These are phyloP conservation scores for Macquaria australasica DNA, from an alignment of 2,113 vertebrate species.

Conservation along the genomic window DNA sequence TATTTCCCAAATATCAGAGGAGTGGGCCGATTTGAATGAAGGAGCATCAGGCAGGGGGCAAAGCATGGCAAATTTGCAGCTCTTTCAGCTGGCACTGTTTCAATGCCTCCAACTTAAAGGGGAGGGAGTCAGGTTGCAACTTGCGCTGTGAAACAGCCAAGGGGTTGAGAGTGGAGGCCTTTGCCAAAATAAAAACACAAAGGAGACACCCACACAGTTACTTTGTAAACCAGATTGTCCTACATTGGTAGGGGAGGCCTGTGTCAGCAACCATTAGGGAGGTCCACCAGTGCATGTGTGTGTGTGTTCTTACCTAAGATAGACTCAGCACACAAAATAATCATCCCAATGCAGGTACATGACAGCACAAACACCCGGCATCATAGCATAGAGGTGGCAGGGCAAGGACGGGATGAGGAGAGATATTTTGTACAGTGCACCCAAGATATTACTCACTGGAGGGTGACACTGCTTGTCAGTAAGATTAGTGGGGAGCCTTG, in stretches of 20 bases:
- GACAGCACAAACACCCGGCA: slow-evolving; percentile 36
- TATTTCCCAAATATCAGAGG: slow-evolving; percentile 65
- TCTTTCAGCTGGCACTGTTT: slow-evolving; percentile 60
- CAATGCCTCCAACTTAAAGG: slow-evolving; percentile 62
- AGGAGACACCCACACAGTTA: slow-evolving; percentile 61
- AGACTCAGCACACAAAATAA: slow-evolving; percentile 23
- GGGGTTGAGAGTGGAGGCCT: slow-evolving; percentile 50
- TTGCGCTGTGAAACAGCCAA: slow-evolving; percentile 46
- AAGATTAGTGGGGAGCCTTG: slow-evolving; percentile 77
- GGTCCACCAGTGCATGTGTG: slow-evolving; percentile 8
- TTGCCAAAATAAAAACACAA: slow-evolving; percentile 69
- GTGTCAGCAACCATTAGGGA: slow-evolving; percentile 51
- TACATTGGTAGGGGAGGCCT: slow-evolving; percentile 22
- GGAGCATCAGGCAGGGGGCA: slow-evolving; percentile 57
- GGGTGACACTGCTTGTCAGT: slow-evolving; percentile 73
- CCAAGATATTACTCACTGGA: slow-evolving; percentile 70
- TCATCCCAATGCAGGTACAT: slow-evolving; percentile 9
- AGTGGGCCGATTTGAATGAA: slow-evolving; percentile 54
- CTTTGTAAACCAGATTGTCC: slow-evolving; percentile 52
- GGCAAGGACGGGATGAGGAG: slow-evolving; percentile 58
- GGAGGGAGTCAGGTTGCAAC: slow-evolving; percentile 53
- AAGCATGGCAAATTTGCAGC: slow-evolving; percentile 52
- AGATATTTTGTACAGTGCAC: slow-evolving; percentile 57
- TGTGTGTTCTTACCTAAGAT: background rate
- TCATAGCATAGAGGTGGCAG: slow-evolving; percentile 51